phyloP scores from a whole-genome alignment of 2,797 vertebrate genomes.

The Melanotaenia nigrans region DNA sequence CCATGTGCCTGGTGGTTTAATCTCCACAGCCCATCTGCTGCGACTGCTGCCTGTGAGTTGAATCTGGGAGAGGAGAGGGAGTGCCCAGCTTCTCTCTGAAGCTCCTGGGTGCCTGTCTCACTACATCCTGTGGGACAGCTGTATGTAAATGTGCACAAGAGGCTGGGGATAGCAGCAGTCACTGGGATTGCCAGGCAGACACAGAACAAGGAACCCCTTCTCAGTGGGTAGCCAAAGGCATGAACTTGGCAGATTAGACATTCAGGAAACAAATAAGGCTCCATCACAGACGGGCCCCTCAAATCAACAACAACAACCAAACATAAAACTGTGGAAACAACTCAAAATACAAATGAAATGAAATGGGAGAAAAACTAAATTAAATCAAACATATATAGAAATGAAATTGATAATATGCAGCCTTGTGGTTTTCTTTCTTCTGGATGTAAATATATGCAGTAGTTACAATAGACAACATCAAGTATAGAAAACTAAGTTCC shows the following conservation, averaged over 20 bases:
- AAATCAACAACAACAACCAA: slow-evolving; percentile 69
- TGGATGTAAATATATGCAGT: slow-evolving; percentile 31
- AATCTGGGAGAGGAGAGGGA: slow-evolving; percentile 64
- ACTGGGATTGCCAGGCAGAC: slow-evolving; percentile 86
- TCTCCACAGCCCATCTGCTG: slow-evolving; percentile 93
- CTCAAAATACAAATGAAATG: slow-evolving; percentile 20
- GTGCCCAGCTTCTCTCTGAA: slow-evolving; percentile 74
- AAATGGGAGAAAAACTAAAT: background rate
- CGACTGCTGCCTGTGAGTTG: slow-evolving; percentile 77
- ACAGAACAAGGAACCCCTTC: slow-evolving; percentile 88
- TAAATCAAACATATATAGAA: slow-evolving; percentile 75
- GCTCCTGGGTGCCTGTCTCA: slow-evolving; percentile 81
- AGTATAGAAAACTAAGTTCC: background rate
- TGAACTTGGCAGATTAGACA: slow-evolving; percentile 94
- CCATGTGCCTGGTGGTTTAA: slow-evolving; percentile 89
- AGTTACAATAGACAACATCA: slow-evolving; percentile 8
- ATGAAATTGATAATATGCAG: slow-evolving; percentile 59
- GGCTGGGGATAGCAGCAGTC: slow-evolving; percentile 90
- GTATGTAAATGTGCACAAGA: slow-evolving; percentile 98
- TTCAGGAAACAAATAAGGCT: slow-evolving; percentile 88
- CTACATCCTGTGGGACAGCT: slow-evolving; percentile 91
- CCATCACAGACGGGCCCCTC: slow-evolving; percentile 64
- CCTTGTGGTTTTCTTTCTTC: slow-evolving; percentile 34
- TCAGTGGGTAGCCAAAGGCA: slow-evolving; percentile 87
- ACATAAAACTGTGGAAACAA: slow-evolving; percentile 48